Percentiles rank a stretch among this genome's conserved stretches.
These are phyloP conservation scores for Drosophila hamatofila DNA, from an alignment of 2,888 invertebrate species.

Conservation along the genomic window DNA sequence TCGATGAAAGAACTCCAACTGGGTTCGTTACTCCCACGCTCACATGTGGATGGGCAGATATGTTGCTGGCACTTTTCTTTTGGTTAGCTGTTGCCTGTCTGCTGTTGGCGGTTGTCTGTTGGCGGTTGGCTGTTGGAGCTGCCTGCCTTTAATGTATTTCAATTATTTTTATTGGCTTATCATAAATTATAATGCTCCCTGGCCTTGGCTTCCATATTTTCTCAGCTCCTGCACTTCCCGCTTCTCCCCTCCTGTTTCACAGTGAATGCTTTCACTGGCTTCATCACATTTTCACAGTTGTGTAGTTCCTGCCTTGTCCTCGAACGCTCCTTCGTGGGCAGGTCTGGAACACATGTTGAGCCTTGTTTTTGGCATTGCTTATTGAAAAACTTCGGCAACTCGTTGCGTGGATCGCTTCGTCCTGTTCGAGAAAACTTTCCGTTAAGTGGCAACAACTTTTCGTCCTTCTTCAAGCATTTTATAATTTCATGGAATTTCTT, in stretches of 20 bases:
- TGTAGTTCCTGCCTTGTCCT: constrained; percentile 13
- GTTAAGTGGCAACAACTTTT: constrained; percentile 48
- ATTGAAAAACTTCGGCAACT: constrained; percentile 57
- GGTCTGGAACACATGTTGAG: constrained; percentile 51
- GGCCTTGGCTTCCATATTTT: constrained; percentile 63
- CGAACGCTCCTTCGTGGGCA: not conserved
- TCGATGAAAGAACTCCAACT: constrained; percentile 43
- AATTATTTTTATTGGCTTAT: constrained; percentile 75
- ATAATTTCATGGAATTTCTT: constrained; percentile 48
- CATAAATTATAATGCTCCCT: constrained; percentile 70
- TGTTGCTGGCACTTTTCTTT: constrained; percentile 41
- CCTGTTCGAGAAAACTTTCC: constrained; percentile 41
- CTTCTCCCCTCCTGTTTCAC: constrained; percentile 2
- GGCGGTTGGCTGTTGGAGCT: constrained; percentile 18
- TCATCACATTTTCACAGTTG: constrained; percentile 40
- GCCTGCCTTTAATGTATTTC: constrained; percentile 69
- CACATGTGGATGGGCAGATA: constrained; percentile 38
- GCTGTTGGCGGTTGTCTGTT: constrained; percentile 14
- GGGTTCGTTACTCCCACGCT: constrained; percentile 49
- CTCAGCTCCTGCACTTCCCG: constrained; percentile 1
- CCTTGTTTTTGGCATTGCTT: constrained; percentile 51
- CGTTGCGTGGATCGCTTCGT: constrained; percentile 24
- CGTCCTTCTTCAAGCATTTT: constrained; percentile 22
- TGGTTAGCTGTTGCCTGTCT: constrained; percentile 10
- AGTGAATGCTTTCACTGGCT: constrained; percentile 17